Base-by-base conservation (phyloP, 2,888 invertebrate species). In the Xanthia togata region DNA sequence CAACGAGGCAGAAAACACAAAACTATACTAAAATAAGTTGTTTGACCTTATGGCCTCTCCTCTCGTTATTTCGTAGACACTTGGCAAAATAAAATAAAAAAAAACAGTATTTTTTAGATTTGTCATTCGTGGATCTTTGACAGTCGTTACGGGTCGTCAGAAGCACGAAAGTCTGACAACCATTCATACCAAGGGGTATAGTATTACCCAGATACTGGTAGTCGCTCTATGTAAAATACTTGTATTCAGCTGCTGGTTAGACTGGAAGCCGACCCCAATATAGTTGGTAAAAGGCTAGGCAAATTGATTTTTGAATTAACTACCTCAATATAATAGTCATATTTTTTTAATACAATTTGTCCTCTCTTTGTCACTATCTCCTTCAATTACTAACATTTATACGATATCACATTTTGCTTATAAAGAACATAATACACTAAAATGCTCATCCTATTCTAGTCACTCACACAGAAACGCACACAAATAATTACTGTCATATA, bases 361-460 rank as follows among this genome's bases (percentile, higher is more conserved):
- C 8, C 57, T 35, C 23, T 5, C 72, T 78, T 75, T 47, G 44
- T 44, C 77, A 80, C 76, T 59, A 62, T 5, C 71, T 81, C 73
- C 75, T 68, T 75, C 76, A 78, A 41, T 63, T 53, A 75, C 72
- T 59, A 62, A 70, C 76, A 76, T 76, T 73, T 87, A 76, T 68
- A 80, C 74, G 35, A 80, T 87, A 87, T 87, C 87, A 87, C 87
- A 87, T 87, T 87, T 85, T 78, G 81, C 83, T 83, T 87, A 87
- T 72, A 75, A 59, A 78, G 14, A 70, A 73, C 70, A 69, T 68
- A 86, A 50, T 60, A 80, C 77, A 74, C 72, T 67, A 69, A 79
- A 83, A 74, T 63, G 67, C 63, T 60, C 75, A 59, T 35, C 69
- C 74, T 62, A 69, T 8, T 2, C 38, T 74, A 65, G 5, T 5